phyloP scores from a whole-genome alignment of 2,888 invertebrate species.

The Ceratothoa steindachneri region DNA sequence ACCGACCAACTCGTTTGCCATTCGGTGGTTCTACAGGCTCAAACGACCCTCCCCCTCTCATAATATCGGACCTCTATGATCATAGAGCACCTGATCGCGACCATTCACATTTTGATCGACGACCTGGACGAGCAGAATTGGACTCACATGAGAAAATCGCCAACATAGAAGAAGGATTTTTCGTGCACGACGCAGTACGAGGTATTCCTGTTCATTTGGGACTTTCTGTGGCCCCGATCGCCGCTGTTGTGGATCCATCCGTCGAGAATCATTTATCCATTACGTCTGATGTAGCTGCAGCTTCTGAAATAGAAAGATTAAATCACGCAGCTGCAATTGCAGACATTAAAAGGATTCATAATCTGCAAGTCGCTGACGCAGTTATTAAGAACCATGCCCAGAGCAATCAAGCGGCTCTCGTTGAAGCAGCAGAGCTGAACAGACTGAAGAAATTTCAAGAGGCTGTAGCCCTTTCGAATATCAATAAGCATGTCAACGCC shows the following conservation, averaged over 20 bases:
- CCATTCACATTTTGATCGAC: neutral
- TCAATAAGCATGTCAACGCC: too few relatives aligned
- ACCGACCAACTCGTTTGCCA: neutral
- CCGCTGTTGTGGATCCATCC: neutral
- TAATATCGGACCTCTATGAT: neutral
- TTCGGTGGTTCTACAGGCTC: neutral
- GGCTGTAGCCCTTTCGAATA: neutral
- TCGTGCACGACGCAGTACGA: neutral
- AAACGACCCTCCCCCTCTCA: neutral
- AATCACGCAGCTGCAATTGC: slow-evolving; percentile 1
- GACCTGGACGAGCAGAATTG: neutral
- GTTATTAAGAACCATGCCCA: neutral
- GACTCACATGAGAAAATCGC: neutral
- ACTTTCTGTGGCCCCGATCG: neutral
- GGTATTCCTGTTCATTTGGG: neutral
- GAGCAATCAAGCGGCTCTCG: neutral
- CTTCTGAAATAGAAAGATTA: neutral
- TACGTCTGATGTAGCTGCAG: neutral
- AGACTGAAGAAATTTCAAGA: neutral
- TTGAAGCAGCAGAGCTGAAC: neutral
- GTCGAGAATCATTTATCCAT: neutral
- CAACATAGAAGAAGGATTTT: neutral
- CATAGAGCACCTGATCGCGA: neutral
- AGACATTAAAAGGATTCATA: neutral
- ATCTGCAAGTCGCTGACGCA: neutral